phyloP scores from a whole-genome alignment of 1,140 invertebrate species.

The Aradophagus sp. region DNA sequence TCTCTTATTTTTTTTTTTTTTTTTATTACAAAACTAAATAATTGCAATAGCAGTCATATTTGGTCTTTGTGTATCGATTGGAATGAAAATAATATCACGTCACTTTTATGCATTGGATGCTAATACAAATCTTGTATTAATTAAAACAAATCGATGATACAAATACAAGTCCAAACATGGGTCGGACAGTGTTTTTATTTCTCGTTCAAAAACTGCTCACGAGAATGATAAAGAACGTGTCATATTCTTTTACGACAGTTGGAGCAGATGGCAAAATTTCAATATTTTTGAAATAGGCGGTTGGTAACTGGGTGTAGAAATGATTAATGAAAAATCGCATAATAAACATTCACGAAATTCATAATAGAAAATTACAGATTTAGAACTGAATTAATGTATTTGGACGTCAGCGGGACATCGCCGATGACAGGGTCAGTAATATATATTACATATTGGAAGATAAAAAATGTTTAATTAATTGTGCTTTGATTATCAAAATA shows the following conservation, averaged over 20 bases:
- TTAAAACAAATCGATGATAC: conserved; percentile 7
- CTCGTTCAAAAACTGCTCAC: conserved; percentile 30
- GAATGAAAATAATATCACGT: too few species aligned
- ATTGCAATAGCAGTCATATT: too few species aligned
- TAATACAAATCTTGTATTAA: conserved; percentile 1
- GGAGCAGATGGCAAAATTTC: conserved; percentile 43
- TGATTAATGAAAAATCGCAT: conserved; percentile 45
- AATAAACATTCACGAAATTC: conserved; percentile 14
- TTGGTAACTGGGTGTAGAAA: conserved; percentile 22
- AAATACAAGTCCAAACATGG: too few species aligned
- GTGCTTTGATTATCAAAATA: conserved; percentile 14
- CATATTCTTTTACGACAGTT: conserved; percentile 34
- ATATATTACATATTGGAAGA: too few species aligned
- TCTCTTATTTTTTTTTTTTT: conserved; percentile 7
- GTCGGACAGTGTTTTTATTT: conserved; percentile 10
- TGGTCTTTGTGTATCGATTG: too few species aligned
- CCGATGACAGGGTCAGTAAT: too few species aligned
- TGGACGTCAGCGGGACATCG: conserved; percentile 13
- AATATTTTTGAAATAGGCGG: conserved; percentile 31
- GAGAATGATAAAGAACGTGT: conserved; percentile 23
- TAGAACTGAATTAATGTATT: conserved; percentile 14
- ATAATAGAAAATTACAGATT: conserved; percentile 9
- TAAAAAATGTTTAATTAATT: conserved; percentile 25
- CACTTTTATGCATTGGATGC: too few species aligned
- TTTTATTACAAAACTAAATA: too few species aligned